Evolutionary conservation across 2,888 invertebrate genomes (phyloP), one percentile per base, ranked within the genome.

Genomic region (Pseudoips prasinana): DNA sequence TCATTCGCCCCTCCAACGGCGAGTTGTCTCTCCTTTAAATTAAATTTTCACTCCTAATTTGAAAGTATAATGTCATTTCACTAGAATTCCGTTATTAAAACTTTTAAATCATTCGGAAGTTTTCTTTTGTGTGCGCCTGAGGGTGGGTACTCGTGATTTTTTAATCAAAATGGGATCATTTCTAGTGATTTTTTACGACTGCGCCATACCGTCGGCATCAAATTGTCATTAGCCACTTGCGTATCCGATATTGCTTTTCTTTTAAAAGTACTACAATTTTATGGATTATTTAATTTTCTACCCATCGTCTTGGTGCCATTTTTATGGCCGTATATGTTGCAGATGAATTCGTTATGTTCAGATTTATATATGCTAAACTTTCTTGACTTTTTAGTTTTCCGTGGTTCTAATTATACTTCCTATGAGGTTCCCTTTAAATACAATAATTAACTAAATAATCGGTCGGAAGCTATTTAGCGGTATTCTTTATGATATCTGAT

Each of bases 41-140:
- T 89, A 89, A 89, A 89, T 89, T 89, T 89, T 89, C 88, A 88
- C 88, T 88, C 86, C 85, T 83, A 89, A 89, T 89, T 89, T 89
- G 88, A 89, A 89, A 89, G 89, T 89, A 89, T 89, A 89, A 89
- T 89, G 89, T 89, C 89, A 89, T 89, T 85, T 82, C 80, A 88
- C 85, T 89, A 82, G 89, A 78, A 88, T 82, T 84, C 73, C 78
- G 86, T 89, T 89, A 89, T 89, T 89, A 89, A 89, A 89, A 89
- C 83, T 86, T 88, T 86, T 89, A 89, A 89, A 89, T 89, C 89
- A 89, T 89, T 82, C 78, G 74, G 74, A 83, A 81, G 74, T 80
- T 79, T 76, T 71, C 68, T 73, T 76, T 65, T 69, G 76, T 70
- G 60, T 62, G 65, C 65, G 54, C 64, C 67, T 71, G 58, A 74